phyloP scores from a whole-genome alignment of 2,113 vertebrate genomes.

The Cyanoderma ruficeps region DNA sequence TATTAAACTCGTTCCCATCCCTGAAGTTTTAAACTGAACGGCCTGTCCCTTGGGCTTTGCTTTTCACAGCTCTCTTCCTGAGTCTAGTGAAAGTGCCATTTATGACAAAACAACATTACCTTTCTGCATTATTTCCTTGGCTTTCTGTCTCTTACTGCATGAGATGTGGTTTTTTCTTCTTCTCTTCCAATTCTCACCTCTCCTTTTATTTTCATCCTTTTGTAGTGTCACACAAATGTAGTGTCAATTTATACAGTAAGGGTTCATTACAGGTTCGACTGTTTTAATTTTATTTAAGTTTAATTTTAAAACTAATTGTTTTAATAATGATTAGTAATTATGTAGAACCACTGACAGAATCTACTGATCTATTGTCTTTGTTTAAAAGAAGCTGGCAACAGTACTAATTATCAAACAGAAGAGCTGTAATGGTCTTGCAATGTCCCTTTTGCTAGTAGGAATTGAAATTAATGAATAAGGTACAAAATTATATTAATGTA shows the following conservation, averaged over 20 bases:
- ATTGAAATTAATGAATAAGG: neutral
- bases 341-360: neutral
- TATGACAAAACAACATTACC: neutral
- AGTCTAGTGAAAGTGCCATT: neutral
- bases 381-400: neutral
- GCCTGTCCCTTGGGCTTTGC: neutral
- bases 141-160: neutral
- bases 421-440: neutral
- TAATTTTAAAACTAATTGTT: neutral
- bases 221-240: neutral
- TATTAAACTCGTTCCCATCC: neutral
- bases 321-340: neutral
- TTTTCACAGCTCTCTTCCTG: neutral
- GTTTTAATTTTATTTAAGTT: neutral
- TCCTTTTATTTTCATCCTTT: neutral
- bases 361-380: neutral
- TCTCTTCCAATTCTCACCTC: neutral
- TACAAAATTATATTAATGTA: neutral
- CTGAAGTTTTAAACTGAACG: neutral
- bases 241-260: neutral
- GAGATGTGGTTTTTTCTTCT: neutral
- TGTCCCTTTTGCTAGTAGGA: neutral
- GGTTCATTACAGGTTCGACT: neutral
- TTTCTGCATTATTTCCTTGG: neutral
- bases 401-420: neutral